phyloP scores from a whole-genome alignment of 1,140 invertebrate genomes.

The Drosophila biarmipes region DNA sequence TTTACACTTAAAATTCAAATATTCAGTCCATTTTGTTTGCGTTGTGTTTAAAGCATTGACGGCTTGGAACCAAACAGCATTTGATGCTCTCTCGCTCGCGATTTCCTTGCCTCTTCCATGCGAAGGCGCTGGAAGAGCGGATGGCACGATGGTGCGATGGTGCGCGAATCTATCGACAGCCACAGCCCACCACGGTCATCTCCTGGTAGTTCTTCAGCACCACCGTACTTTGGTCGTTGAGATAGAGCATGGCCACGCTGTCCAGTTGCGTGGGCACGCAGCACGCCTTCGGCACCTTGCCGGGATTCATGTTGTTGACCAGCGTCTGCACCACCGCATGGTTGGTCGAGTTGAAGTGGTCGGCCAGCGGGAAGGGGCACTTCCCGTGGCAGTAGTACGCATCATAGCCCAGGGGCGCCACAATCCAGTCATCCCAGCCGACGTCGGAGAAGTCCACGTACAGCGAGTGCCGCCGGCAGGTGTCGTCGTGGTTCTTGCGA shows the following conservation, averaged over 20 bases:
- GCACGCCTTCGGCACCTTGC: slow-evolving; percentile 95
- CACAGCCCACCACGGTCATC: slow-evolving; percentile 97
- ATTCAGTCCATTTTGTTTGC: slow-evolving; percentile 84
- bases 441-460: slow-evolving; percentile 99
- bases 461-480: slow-evolving; percentile 93
- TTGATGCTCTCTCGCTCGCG: slow-evolving; percentile 74
- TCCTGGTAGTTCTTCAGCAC: slow-evolving; percentile 98
- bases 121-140: background rate
- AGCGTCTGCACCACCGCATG: slow-evolving; percentile 99
- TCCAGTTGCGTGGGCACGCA: slow-evolving; percentile 96
- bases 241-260: slow-evolving; percentile 96
- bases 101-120: background rate
- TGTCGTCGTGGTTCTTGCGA: slow-evolving; percentile 89
- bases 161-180: slow-evolving; percentile 90
- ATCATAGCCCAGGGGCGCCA: slow-evolving; percentile 98
- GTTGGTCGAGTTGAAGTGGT: slow-evolving; percentile 98
- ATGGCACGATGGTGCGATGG: background rate
- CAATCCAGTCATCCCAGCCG: slow-evolving; percentile 99
- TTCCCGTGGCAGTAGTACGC: slow-evolving; percentile 98
- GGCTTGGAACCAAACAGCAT: slow-evolving; percentile 83
- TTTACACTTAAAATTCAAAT: slow-evolving; percentile 85
- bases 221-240: slow-evolving; percentile 96
- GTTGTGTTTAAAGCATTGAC: slow-evolving; percentile 84
- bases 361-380: slow-evolving; percentile 95
- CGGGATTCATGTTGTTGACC: slow-evolving; percentile 95